These are phyloP conservation scores for Sinosuthora webbiana DNA, from an alignment of 2,113 vertebrate species.

Conservation along the genomic window DNA sequence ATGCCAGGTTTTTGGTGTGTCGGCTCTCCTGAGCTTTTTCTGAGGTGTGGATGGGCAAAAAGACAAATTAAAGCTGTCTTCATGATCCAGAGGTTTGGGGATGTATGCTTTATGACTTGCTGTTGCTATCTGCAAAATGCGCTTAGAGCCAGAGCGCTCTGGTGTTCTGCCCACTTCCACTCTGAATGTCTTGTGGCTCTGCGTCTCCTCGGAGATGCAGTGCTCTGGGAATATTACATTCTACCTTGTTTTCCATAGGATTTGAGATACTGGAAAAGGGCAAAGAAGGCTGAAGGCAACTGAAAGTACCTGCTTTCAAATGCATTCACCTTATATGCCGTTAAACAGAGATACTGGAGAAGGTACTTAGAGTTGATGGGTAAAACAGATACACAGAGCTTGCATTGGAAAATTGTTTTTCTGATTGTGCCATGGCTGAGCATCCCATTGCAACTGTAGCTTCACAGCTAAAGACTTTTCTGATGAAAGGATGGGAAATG, in stretches of 20 bases:
- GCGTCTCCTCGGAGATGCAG: fast-evolving
- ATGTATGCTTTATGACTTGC: not conserved
- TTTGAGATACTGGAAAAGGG: not conserved
- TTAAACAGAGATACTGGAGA: not conserved
- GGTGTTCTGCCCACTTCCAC: not conserved
- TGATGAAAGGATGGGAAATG: not conserved
- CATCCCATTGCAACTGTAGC: not conserved
- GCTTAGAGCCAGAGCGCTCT: not conserved
- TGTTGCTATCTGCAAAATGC: not conserved
- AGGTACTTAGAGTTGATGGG: not conserved
- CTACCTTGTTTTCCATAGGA: not conserved
- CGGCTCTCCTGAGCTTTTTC: not conserved
- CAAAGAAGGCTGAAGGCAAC: not conserved
- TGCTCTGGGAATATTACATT: not conserved
- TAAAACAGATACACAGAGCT: not conserved
- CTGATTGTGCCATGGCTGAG: not conserved
- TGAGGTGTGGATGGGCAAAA: not conserved
- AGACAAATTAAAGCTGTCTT: not conserved
- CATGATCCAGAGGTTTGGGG: not conserved
- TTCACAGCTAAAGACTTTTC: not conserved
- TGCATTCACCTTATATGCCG: not conserved
- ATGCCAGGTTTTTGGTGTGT: not conserved
- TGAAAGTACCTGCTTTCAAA: not conserved
- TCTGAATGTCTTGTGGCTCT: not conserved
- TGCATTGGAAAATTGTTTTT: not conserved